Percentiles rank a stretch among this genome's conserved stretches.
These are phyloP conservation scores for Keiferia lycopersicella DNA, from an alignment of 2,888 invertebrate species.

Conservation along the genomic window DNA sequence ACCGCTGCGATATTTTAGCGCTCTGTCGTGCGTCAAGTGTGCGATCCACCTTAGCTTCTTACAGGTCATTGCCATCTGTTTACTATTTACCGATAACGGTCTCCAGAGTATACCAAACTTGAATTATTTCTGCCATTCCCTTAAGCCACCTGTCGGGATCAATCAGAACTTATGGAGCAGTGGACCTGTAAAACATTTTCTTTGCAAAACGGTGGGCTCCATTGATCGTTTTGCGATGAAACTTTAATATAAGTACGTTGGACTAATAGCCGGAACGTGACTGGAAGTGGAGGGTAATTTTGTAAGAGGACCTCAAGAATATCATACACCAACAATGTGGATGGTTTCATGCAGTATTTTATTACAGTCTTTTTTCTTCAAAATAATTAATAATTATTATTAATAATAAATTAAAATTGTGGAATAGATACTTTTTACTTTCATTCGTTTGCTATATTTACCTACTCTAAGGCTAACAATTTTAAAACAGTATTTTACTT, in stretches of 20 bases:
- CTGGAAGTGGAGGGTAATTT: constrained; percentile 69
- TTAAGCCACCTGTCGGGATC: constrained; percentile 37
- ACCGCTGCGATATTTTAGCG: too few species aligned
- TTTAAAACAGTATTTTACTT: neutral
- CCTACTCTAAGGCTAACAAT: neutral
- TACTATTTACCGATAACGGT: neutral
- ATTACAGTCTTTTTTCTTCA: too few species aligned
- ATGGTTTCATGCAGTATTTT: constrained; percentile 49
- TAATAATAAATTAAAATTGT: too few species aligned
- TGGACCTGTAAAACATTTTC: constrained; percentile 64
- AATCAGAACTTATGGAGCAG: constrained; percentile 46
- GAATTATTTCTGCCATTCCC: constrained; percentile 21
- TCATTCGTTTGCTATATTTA: neutral
- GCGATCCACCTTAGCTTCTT: too few species aligned
- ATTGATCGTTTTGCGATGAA: constrained; percentile 74
- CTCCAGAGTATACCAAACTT: neutral
- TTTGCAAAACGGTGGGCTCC: constrained; percentile 57
- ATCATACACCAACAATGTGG: constrained; percentile 71
- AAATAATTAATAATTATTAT: neutral
- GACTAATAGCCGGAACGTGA: constrained; percentile 76
- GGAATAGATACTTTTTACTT: neutral
- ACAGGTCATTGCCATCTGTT: constrained; percentile 6
- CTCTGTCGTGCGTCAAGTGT: too few species aligned
- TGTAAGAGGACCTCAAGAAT: constrained; percentile 65
- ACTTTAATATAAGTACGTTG: constrained; percentile 72